Base-by-base conservation (phyloP, 2,888 invertebrate species). In the Leptopilina myrica region DNA sequence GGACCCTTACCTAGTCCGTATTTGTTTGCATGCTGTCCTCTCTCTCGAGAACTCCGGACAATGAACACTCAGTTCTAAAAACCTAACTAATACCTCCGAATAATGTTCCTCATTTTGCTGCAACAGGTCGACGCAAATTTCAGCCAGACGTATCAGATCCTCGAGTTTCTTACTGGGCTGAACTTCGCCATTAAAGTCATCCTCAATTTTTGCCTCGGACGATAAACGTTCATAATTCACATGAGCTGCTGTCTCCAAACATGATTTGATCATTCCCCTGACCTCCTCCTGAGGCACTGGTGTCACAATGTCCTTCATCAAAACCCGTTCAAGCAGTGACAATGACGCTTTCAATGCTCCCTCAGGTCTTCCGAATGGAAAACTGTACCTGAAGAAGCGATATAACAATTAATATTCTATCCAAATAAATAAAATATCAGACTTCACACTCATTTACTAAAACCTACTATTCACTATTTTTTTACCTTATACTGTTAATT, bases 31-130 rank as follows among this genome's bases (percentile, higher is more conserved):
- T 87, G 86, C 87, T 84, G 80, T 69, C 83, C 85, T 85, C 83
- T 83, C 80, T 82, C 87, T 88, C 89, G 89, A 88, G 88, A 86
- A 86, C 87, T 85, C 87, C 85, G 78, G 78, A 85, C 81, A 87
- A 88, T 86, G 81, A 88, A 88, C 88, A 90, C 85, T 88, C 86
- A 90, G 88, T 89, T 90, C 89, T 90, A 91, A 90, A 90, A 91
- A 91, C 90, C 89, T 88, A 90, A 90, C 90, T 90, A 91, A 91
- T 95, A 99, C 99, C 97, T 99, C 99, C 85, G 99, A 98, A 93
- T 99, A 99, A 92, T 99, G 99, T 92, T 99, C 99, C 93, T 99
- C 99, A 92, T 99, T 99, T 93, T 99, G 99, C 92, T 99, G 99
- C 83, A 99, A 93, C 64, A 99, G 94, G 92, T 99, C 99, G 77